Conservation (phyloP, 2,797 vertebrate species). For the Buphagus erythrorhynchus region DNA sequence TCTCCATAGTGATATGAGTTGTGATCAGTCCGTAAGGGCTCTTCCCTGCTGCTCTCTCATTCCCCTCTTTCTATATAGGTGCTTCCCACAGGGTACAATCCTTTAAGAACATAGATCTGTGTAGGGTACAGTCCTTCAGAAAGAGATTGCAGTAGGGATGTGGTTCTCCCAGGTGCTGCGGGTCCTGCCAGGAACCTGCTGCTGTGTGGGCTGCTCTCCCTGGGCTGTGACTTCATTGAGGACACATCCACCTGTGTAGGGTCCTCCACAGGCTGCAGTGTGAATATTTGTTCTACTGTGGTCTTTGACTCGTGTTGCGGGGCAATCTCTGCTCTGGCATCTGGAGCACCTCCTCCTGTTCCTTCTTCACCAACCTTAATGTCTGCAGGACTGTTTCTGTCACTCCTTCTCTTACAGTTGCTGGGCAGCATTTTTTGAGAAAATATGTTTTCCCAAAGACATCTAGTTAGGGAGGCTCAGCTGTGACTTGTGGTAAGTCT, state of each 20-base stretch:
- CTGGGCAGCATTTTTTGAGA: background rate
- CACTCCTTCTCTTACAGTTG: background rate
- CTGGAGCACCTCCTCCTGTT: background rate
- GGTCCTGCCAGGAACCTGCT: background rate
- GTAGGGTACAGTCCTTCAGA: background rate
- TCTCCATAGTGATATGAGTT: background rate
- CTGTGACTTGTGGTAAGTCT: background rate
- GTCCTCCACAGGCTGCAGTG: background rate
- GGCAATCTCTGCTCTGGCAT: background rate
- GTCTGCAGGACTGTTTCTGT: background rate
- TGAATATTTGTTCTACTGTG: background rate
- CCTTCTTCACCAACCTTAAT: background rate
- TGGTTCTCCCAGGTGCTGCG: fast-evolving
- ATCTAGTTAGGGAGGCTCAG: background rate
- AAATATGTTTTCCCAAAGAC: background rate
- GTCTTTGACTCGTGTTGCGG: fast-evolving
- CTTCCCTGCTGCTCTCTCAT: background rate
- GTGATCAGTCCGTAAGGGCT: background rate
- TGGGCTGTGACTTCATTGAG: background rate
- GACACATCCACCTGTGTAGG: fast-evolving
- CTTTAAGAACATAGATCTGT: background rate
- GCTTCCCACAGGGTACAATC: background rate
- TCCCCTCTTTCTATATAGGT: fast-evolving
- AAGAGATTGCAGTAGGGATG: background rate
- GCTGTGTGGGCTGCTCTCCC: background rate